A percentile compares a stretch with the other conserved stretches of the same genome.
Evolutionary conservation across 1,140 invertebrate genomes (phyloP).

Genomic region (Sarcophaga peregrina): DNA sequence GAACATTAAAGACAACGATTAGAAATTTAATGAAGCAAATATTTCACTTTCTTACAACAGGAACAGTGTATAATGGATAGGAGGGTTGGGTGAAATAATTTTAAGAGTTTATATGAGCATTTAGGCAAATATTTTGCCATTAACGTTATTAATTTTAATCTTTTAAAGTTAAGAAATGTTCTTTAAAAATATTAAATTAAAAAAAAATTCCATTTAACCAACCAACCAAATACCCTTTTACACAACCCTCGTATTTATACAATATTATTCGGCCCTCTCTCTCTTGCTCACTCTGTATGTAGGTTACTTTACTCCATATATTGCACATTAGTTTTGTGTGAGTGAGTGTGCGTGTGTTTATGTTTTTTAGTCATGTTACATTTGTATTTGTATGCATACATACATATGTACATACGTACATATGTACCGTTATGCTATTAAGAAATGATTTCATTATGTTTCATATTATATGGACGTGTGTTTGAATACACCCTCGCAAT

Average conservation of each 20-base stretch:
- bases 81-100: background rate
- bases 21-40: conserved; percentile 9
- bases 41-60: background rate
- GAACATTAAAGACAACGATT: conserved; percentile 9
- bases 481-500: background rate
- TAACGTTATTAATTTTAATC: too few relatives aligned
- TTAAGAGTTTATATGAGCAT: too few relatives aligned
- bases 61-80: background rate
- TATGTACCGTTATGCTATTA: background rate
- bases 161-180: too few relatives aligned
- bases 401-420: background rate
- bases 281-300: too few relatives aligned
- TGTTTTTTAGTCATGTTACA: conserved; percentile 16
- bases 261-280: too few relatives aligned
- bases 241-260: too few relatives aligned
- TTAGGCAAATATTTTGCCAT: too few relatives aligned
- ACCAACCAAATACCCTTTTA: too few relatives aligned
- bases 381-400: background rate
- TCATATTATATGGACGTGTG: background rate
- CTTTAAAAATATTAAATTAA: too few relatives aligned
- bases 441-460: conserved; percentile 23
- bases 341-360: background rate
- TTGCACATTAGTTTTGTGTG: too few relatives aligned
- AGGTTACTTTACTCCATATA: too few relatives aligned
- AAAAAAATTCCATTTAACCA: too few relatives aligned